Conservation (phyloP, 2,797 vertebrate genomes). For the Hydrolagus colliei region DNA sequence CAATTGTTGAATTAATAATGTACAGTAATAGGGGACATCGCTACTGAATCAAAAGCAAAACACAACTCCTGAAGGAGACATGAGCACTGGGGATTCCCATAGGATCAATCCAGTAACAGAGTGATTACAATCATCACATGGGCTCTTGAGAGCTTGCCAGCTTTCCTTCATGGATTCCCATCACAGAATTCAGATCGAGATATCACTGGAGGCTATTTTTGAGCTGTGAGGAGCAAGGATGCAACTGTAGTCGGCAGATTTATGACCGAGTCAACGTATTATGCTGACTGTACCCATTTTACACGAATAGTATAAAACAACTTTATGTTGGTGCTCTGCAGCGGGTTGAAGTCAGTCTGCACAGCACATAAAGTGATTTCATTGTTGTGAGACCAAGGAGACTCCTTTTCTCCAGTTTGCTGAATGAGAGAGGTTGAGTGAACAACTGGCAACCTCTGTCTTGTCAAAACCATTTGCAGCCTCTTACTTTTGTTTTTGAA, state of each 20-base stretch:
- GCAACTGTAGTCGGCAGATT: neutral
- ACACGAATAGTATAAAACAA: neutral
- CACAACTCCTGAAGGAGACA: neutral
- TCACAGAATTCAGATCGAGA: no score
- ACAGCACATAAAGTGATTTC: neutral
- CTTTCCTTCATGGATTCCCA: neutral
- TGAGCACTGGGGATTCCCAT: neutral
- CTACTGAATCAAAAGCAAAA: neutral
- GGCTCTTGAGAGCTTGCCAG: neutral
- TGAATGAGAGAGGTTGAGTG: no score
- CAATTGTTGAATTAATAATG: no score
- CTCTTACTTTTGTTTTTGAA: no score
- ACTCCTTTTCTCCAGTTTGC: no score
- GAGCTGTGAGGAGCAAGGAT: neutral
- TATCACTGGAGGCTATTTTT: no score
- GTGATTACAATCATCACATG: neutral
- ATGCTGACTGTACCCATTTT: no score
- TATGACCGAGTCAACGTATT: neutral
- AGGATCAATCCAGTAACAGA: neutral
- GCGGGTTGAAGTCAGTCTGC: neutral
- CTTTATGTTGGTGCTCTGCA: neutral
- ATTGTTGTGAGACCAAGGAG: no score
- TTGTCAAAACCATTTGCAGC: no score
- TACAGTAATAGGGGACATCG: neutral
- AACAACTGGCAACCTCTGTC: no score